Base-by-base conservation (phyloP, 2,113 vertebrate genomes). In the Phyllopteryx taeniolatus region DNA sequence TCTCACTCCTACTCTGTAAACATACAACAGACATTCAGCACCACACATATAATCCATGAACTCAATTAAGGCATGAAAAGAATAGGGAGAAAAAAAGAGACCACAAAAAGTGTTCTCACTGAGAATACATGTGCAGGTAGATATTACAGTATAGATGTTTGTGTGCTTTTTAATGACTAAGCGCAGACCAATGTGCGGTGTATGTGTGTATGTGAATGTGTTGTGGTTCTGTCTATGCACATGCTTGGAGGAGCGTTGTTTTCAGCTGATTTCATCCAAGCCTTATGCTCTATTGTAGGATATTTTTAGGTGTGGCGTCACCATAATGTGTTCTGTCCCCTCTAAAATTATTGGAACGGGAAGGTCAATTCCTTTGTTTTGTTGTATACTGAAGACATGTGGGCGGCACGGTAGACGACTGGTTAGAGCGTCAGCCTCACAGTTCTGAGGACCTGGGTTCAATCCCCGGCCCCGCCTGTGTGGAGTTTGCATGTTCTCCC, bases 71-170 rank as follows among this genome's bases (percentile, higher is more conserved):
- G 89, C 87, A 89, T 90, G 84, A 71, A 82, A 78, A 81, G 73
- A 73, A 35, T 67, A 44, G 68, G 65, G 79, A 77, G 74, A 60
- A 4, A 70, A 14, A 75, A 78, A 77, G 39, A 83, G 42, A 79
- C 35, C 66, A 76, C 22, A 56, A 63, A 70, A 70, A 31, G 31
- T 78, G 63, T 74, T 72, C 76, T 86, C 84, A 79, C 84, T 89
- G 89, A 90, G 84, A 89, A 71, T 70, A 83, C 85, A 73, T 87
- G 89, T 87, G 89, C 86, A 86, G 84, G 86, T 86, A 90, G 87
- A 86, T 83, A 84, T 78, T 54, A 39, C 35, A 5, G 35, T 39
- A 68, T 61, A 61, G 33, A 35, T 61, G 59, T 19, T 61, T 61
- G 75, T 91, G 90, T 91, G 90, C 89, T 91, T 90, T 89, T 79